Base-by-base conservation (phyloP, 2,113 vertebrate genomes). In the Pardalotus punctatus region DNA sequence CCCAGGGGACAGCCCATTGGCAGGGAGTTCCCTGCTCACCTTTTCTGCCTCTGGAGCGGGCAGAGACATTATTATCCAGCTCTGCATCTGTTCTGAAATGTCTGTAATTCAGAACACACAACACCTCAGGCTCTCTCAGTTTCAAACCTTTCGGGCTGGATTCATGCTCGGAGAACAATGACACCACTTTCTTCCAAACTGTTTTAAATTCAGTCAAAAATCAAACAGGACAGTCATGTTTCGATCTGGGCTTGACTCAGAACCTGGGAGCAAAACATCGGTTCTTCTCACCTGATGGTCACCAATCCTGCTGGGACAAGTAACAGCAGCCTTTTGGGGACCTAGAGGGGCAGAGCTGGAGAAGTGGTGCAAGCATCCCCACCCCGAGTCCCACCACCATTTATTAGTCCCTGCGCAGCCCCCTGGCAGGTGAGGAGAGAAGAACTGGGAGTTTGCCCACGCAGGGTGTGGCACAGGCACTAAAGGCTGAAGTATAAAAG, bases 1-100 rank as follows among this genome's bases (percentile, higher is more conserved):
- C 73, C 15, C 57, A 15, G 80, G 60, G 58, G 76, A 79, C 45
- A 81, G 48, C 54, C 61, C 14, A 0, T 13, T 43, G 17, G 50
- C 87, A 25, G 71, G 95, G 90, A 79, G 78, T 65, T 67, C 85
- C 90, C 88, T 47, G 81, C 56, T 80, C 87, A 33, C 79, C 93
- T 70, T 50, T 13, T 36, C 66, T 53, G 74, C 65, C 76, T 77
- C 78, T n/a, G 57, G 58, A 67, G 62, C 25, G 33, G 88, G 43
- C 81, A 57, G 56, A 51, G 78, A 58, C 57, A 28, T 48, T 20
- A 65, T 11, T 35, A 77, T 12, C 85, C 81, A 67, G 84, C 81
- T 6, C 61, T 20, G 86, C 57, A 16, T 33, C 83, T 62, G 84
- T n/a, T 81, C 78, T 50, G 36, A 64, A 64, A 67, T 14, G 48